phyloP scores from a whole-genome alignment of 2,113 vertebrate species.

The Myotis brandtii region DNA sequence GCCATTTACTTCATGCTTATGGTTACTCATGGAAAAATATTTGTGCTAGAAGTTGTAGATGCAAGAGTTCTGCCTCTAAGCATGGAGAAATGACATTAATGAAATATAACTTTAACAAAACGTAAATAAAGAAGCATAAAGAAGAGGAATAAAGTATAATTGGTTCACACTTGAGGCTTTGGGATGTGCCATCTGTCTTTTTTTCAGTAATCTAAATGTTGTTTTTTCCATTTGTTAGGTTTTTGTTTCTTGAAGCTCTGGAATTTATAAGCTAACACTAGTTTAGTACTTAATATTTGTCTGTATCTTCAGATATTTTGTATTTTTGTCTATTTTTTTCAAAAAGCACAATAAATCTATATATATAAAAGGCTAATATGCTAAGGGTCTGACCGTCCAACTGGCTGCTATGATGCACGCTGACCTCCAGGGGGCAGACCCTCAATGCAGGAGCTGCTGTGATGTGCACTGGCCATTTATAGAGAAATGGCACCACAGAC shows the following conservation, averaged over 20 bases:
- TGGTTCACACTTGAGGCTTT: background rate
- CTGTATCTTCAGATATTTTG: background rate
- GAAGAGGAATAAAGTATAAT: background rate
- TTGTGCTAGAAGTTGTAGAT: background rate
- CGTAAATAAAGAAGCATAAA: background rate
- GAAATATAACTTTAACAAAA: background rate
- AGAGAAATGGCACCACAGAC: no score
- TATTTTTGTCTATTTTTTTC: background rate
- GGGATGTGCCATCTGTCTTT: background rate
- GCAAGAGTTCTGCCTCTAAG: background rate
- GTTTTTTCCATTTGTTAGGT: background rate
- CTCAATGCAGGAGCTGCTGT: no score
- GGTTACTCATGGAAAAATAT: background rate
- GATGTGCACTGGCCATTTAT: no score
- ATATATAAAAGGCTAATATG: no score
- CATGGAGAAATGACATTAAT: background rate
- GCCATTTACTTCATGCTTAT: background rate
- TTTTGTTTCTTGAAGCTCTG: background rate
- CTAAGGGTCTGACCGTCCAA: no score
- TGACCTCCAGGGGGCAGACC: no score
- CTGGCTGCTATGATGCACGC: no score
- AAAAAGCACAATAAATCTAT: background rate
- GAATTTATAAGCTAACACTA: background rate
- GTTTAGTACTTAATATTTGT: background rate
- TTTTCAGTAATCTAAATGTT: background rate